A percentile compares a stretch with the other conserved stretches of the same genome.
Evolutionary conservation across 2,113 vertebrate species (phyloP).

Genomic region (Bos taurus): ARS-UCD2.0 NC_037337.1:16930501-16931000

Average conservation of each 20-base stretch:
- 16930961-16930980: neutral
- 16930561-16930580: neutral
- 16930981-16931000: neutral
- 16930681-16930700: conserved; percentile 94
- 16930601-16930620: conserved; percentile 84
- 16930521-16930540: neutral
- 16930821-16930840: neutral
- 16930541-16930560: neutral
- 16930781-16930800: conserved; percentile 91
- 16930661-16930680: conserved; percentile 92
- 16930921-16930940: neutral
- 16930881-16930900: neutral
- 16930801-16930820: conserved; percentile 88
- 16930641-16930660: conserved; percentile 88
- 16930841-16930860: fast-evolving
- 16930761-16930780: conserved; percentile 91
- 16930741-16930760: conserved; percentile 97
- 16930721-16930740: conserved; percentile 96
- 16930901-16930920: neutral
- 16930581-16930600: conserved; percentile 68
- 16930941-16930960: neutral
- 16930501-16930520: fast-evolving
- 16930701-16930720: conserved; percentile 89
- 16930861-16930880: neutral
- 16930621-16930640: conserved; percentile 92